Base-by-base conservation (phyloP, 2,888 invertebrate species). In the Synanthedon formicaeformis region DNA sequence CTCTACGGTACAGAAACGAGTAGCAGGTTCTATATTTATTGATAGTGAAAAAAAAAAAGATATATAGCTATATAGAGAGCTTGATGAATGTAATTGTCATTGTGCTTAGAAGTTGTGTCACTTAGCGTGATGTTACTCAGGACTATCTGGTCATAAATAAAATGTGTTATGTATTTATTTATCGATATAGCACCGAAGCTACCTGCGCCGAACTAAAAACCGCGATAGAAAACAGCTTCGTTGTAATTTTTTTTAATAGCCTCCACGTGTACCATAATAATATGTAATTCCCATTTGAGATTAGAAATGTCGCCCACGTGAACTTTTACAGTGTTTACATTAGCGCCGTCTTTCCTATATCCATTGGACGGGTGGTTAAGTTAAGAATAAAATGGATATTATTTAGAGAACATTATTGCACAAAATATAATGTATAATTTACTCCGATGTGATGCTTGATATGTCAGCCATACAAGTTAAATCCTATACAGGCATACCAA, bases 51-150 rank as follows among this genome's bases (percentile, higher is more conserved):
- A 75, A 76, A 71, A 67, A 67, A 75, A 71, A 67, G 50, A 53
- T 53, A 55, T 51, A 78, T 85, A 84, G 77, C 73, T 79, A 67
- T 83, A 67, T 83, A 84, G 83, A 75, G 72, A 71, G 87, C 86
- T 86, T 87, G 78, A 83, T 85, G 78, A 83, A 78, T 85, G 82
- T 86, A 82, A 78, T 79, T 75, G 83, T 86, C 84, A 83, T 82
- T 84, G 86, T 87, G 86, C 84, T 84, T 86, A 85, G 86, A 78
- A 75, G 79, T 77, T 73, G 79, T 75, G 71, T 73, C 73, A 73
- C 67, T 81, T 82, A 82, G 84, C 81, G 75, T 78, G 79, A 76
- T 79, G 78, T 80, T 78, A 80, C 79, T 78, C 79, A 66, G 73
- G 71, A 68, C 58, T 74, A 69, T 72, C 71, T 73, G 76, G 73